Evolutionary conservation across 2,888 invertebrate species (phyloP), one percentile per base, ranked within the genome.

Genomic region (Sclerodermus sp.): DNA sequence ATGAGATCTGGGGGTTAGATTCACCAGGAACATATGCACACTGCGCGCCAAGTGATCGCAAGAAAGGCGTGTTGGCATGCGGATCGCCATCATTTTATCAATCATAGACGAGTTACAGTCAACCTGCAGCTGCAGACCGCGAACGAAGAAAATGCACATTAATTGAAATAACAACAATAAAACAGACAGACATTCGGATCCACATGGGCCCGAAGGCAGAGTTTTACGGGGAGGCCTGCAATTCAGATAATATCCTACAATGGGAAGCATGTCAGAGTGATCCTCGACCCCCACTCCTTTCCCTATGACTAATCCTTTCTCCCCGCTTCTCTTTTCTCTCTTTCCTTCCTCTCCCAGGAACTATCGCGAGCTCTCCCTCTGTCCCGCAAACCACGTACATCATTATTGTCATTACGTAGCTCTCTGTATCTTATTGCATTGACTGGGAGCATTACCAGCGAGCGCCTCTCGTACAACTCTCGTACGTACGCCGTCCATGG

Each of bases 151-250:
- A 62, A 60, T 51, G 51, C 50, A 42, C 60, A 49, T 59, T 59
- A 60, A 64, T 64, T 53, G 60, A 64, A 62, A 58, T 59, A 63
- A 63, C 53, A 55, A 64, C 50, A 51, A 62, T 53, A 54, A 59
- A 34, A 36, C 48, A 48, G 42, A 47, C 38, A 34, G 44, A 46
- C 39, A n/a, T n/a, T n/a, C n/a, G n/a, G n/a, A n/a, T n/a, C n/a
- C n/a, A n/a, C n/a, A n/a, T n/a, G n/a, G n/a, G n/a, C 8, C 23
- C 4, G 8, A 23, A 23, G 23, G 23, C 23, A 23, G 57, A 56
- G 57, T 57, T 62, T 61, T 61, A 53, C 52, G 40, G 54, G 46
- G 57, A 60, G 57, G 59, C 45, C 54, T 55, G 61, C 56, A 63
- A 63, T 63, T 63, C 51, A 59, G 61, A 59, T 63, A 63, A 63